phyloP scores from a whole-genome alignment of 2,888 invertebrate species.

The Scelioninae gen. 1 region DNA sequence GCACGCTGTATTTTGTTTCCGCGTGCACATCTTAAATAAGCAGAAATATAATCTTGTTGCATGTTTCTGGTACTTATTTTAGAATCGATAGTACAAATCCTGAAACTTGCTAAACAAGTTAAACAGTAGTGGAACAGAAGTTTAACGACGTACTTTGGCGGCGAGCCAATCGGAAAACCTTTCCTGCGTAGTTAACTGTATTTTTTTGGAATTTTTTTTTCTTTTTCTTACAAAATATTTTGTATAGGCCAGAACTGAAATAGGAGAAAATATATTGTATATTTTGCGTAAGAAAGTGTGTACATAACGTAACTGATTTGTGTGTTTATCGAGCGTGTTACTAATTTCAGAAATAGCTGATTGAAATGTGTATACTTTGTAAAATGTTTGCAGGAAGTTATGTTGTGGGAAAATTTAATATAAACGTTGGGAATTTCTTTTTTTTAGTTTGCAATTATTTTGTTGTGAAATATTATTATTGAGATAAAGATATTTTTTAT shows the following conservation, averaged over 20 bases:
- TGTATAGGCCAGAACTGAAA: no score
- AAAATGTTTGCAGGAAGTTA: conserved; percentile 5
- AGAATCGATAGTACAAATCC: conserved; percentile 62
- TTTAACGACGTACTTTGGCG: conserved; percentile 64
- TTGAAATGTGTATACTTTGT: conserved; percentile 1
- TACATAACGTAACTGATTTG: conserved; percentile 1
- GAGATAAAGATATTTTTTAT: no score
- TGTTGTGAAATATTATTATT: no score
- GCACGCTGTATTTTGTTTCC: conserved; percentile 29
- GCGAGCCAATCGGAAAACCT: conserved; percentile 60
- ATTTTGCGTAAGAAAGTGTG: background rate
- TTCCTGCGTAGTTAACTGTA: conserved; percentile 33
- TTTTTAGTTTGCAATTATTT: no score
- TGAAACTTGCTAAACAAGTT: conserved; percentile 66
- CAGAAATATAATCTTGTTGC: conserved; percentile 53
- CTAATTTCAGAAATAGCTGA: conserved; percentile 18
- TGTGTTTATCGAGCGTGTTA: conserved; percentile 14
- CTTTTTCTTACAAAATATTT: background rate
- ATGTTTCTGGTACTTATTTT: conserved; percentile 54
- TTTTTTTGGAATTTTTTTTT: conserved; percentile 25
- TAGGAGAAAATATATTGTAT: no score
- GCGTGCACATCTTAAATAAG: conserved; percentile 34
- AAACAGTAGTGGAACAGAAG: conserved; percentile 61
- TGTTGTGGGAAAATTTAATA: conserved; percentile 15
- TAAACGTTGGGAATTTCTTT: no score